Conservation (phyloP, 2,797 vertebrate species). For the Ispidina picta region DNA sequence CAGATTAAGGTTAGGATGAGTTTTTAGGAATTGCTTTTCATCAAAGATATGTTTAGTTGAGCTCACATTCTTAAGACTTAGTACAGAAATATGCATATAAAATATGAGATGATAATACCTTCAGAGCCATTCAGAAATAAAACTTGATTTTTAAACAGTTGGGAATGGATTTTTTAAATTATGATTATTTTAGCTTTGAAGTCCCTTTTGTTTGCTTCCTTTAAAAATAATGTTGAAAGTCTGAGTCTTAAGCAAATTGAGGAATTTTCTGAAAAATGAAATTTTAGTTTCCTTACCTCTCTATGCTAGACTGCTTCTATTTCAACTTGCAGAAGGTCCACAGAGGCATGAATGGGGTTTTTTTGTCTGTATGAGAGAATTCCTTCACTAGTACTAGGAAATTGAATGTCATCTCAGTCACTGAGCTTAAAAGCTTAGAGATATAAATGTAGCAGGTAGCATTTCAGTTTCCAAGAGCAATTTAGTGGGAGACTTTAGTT, state of each 20-base stretch:
- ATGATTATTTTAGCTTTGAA: neutral
- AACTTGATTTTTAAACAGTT: neutral
- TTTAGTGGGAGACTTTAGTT: neutral
- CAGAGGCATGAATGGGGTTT: neutral
- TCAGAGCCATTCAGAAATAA: neutral
- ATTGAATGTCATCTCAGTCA: neutral
- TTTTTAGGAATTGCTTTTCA: neutral
- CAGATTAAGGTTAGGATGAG: neutral
- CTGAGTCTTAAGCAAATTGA: neutral
- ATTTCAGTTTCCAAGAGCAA: neutral
- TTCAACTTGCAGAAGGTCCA: neutral
- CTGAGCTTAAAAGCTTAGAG: neutral
- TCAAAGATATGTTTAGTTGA: neutral
- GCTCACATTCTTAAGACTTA: neutral
- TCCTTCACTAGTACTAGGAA: neutral
- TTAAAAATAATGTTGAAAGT: neutral
- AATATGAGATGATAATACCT: neutral
- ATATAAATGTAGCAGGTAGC: neutral
- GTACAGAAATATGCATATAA: neutral
- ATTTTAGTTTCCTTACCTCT: neutral
- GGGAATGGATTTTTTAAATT: neutral
- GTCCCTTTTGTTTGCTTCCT: neutral
- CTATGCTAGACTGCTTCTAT: neutral
- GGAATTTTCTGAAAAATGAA: neutral
- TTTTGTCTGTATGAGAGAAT: neutral